These are phyloP conservation scores for Drosophila erecta DNA, from an alignment of 1,140 invertebrate species.

Conservation along the genomic window DNA sequence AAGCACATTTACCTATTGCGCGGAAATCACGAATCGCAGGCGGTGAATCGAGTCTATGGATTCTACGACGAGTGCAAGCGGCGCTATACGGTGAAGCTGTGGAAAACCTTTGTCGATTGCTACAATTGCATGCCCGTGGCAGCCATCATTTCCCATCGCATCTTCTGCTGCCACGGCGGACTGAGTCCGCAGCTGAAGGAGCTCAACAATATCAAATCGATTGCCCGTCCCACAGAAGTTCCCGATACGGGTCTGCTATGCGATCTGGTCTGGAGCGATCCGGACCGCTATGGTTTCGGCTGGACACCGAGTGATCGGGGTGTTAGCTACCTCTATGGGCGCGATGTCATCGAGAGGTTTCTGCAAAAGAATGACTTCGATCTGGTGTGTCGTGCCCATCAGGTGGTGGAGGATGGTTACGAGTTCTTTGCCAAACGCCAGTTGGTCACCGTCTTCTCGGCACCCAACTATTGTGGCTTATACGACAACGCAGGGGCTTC, in stretches of 20 bases:
- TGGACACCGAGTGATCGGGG: not conserved
- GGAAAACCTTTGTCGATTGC: slow-evolving; percentile 2
- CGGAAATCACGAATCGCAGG: not conserved
- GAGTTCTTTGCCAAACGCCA: slow-evolving; percentile 4
- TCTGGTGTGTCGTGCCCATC: not conserved
- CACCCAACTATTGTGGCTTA: not conserved
- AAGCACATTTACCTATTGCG: not conserved
- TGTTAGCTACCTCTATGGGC: not conserved
- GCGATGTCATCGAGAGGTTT: not conserved
- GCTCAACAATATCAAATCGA: not conserved
- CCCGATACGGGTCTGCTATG: not conserved
- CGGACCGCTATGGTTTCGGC: not conserved
- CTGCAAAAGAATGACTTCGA: not conserved
- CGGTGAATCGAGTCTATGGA: not conserved
- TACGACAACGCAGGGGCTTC: slow-evolving; percentile 1
- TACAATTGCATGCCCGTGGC: slow-evolving; percentile 1
- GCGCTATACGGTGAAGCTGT: not conserved
- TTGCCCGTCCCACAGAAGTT: not conserved
- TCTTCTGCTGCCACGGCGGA: not conserved
- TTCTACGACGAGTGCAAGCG: not conserved
- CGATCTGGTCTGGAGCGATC: not conserved
- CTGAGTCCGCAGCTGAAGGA: not conserved
- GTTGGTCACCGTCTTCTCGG: slow-evolving; percentile 3
- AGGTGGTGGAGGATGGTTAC: slow-evolving; percentile 1
- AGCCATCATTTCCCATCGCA: not conserved